Evolutionary conservation across 1,140 invertebrate genomes (phyloP).

Genomic region (Rhagoletis zephyria): DNA sequence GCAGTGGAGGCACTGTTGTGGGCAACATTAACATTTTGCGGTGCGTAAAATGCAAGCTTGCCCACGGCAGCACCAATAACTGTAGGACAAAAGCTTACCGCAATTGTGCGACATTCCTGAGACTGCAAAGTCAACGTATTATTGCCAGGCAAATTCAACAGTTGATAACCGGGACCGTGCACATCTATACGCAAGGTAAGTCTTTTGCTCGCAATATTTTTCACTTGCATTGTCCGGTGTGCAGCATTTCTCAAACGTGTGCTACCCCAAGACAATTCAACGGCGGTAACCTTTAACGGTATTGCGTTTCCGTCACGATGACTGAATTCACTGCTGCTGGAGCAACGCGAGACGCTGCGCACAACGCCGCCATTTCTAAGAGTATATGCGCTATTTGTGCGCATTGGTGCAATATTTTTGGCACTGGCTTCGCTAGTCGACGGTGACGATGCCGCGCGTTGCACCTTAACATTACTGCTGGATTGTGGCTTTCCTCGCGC

Average conservation of each 20-base stretch:
- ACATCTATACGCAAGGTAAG: conserved; percentile 66
- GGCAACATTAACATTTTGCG: conserved; percentile 36
- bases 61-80: conserved; percentile 68
- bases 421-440: conserved; percentile 63
- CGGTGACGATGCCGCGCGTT: conserved; percentile 63
- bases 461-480: conserved; percentile 54
- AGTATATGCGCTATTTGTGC: neutral
- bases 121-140: conserved; percentile 66
- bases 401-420: conserved; percentile 24
- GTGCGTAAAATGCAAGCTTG: conserved; percentile 64
- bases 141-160: conserved; percentile 60
- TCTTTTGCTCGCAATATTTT: conserved; percentile 67
- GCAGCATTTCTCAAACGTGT: conserved; percentile 67
- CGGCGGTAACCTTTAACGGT: conserved; percentile 68
- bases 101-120: conserved; percentile 68
- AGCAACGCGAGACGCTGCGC: conserved; percentile 67
- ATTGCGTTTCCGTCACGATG: conserved; percentile 69
- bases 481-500: conserved; percentile 64
- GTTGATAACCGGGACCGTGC: conserved; percentile 69
- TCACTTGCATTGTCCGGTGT: conserved; percentile 68
- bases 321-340: conserved; percentile 72
- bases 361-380: conserved; percentile 40
- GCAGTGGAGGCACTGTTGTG: conserved; percentile 54
- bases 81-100: conserved; percentile 69
- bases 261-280: conserved; percentile 70